Conservation (phyloP, 2,888 invertebrate species). For the Seira musarum region DNA sequence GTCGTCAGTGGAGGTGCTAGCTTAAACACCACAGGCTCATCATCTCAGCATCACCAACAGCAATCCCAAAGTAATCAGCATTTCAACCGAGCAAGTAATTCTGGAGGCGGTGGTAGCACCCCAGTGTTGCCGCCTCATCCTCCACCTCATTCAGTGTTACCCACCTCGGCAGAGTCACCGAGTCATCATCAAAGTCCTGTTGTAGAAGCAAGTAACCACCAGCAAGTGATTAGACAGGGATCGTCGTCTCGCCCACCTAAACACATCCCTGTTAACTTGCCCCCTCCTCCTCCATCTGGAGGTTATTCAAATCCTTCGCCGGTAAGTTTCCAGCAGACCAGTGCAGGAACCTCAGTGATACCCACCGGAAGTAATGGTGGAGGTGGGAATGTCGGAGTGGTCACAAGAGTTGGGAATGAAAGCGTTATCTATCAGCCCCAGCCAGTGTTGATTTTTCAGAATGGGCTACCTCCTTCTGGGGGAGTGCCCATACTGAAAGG, state of each 20-base stretch:
- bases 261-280: not conserved
- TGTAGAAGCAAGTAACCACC: constrained; percentile 31
- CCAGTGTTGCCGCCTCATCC: not conserved
- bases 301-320: no score
- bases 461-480: constrained; percentile 17
- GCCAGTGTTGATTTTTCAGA: constrained; percentile 55
- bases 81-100: not conserved
- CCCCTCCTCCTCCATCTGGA: constrained; percentile 5
- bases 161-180: not conserved
- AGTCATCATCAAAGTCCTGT: not conserved
- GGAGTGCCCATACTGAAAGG: constrained; percentile 17
- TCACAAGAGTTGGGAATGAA: constrained; percentile 37
- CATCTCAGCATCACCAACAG: no score
- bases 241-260: not conserved
- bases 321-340: not conserved
- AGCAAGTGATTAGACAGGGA: constrained; percentile 41
- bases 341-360: not conserved
- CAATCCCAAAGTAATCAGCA: not conserved
- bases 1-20: not conserved
- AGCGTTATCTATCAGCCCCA: constrained; percentile 54
- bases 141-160: constrained; percentile 1
- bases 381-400: constrained; percentile 31
- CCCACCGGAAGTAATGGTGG: no score
- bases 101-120: not conserved
- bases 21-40: no score